A percentile compares a stretch with the other conserved stretches of the same genome.
These are phyloP conservation scores for Auanema sp. DNA, from an alignment of 2,888 invertebrate species.

Conservation along the genomic window DNA sequence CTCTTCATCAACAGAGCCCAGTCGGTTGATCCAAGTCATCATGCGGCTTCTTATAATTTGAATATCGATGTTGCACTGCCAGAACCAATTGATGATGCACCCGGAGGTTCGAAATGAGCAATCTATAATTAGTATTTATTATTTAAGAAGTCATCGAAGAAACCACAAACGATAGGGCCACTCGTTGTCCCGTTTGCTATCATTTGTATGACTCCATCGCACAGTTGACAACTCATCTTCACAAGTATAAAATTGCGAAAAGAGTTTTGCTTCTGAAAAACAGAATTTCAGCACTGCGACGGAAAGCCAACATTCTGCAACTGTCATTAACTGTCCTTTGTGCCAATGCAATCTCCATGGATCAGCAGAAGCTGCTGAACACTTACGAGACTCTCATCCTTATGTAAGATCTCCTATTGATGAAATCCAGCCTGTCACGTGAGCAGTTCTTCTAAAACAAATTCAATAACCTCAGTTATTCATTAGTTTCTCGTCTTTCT, in stretches of 20 bases:
- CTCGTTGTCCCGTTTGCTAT: conserved; percentile 33
- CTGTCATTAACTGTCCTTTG: conserved; percentile 35
- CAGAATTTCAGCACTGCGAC: conserved; percentile 20
- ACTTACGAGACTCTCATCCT: conserved; percentile 18
- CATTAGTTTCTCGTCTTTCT: too few relatives aligned
- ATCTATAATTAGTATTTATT: background rate
- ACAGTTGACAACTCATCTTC: conserved; percentile 28
- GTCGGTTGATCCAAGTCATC: conserved; percentile 11
- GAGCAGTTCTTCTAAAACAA: too few relatives aligned
- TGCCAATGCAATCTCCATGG: conserved; percentile 27
- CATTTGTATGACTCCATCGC: conserved; percentile 33
- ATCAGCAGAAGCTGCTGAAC: conserved; percentile 30
- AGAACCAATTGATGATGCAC: background rate
- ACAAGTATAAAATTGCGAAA: background rate
- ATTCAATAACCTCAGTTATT: too few relatives aligned
- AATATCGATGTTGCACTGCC: background rate
- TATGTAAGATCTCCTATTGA: conserved; percentile 6
- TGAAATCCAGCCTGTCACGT: too few relatives aligned
- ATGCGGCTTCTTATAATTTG: background rate
- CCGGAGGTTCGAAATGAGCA: background rate
- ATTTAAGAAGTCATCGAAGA: conserved; percentile 13
- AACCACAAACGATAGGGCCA: conserved; percentile 11
- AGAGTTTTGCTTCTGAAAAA: background rate
- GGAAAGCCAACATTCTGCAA: conserved; percentile 32
- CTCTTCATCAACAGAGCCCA: conserved; percentile 16